These are phyloP conservation scores for Chloroclysta siterata DNA, from an alignment of 2,888 invertebrate species.

Conservation along the genomic window DNA sequence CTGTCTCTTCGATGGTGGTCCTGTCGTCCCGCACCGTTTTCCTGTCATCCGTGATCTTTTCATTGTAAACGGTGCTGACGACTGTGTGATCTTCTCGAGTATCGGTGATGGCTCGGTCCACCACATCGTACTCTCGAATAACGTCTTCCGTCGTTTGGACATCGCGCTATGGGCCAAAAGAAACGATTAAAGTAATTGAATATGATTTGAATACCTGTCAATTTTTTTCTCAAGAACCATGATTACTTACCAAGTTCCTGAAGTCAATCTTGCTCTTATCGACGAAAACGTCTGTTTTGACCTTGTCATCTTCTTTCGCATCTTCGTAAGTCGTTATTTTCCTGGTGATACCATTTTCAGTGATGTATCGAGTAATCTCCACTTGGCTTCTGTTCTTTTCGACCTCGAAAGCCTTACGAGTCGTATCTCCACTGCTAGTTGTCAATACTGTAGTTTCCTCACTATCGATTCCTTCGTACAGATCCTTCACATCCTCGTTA, in stretches of 20 bases:
- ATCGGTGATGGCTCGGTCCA: slow-evolving; percentile 80
- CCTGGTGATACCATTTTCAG: slow-evolving; percentile 77
- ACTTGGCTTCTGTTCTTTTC: slow-evolving; percentile 80
- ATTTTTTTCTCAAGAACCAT: neutral
- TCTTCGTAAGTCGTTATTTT: slow-evolving; percentile 82
- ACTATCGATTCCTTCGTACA: slow-evolving; percentile 76
- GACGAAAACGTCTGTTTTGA: slow-evolving; percentile 80
- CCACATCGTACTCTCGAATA: slow-evolving; percentile 78
- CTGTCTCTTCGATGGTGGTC: slow-evolving; percentile 67
- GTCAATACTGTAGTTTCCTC: slow-evolving; percentile 71
- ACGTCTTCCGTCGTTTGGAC: slow-evolving; percentile 80
- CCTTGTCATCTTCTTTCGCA: slow-evolving; percentile 79
- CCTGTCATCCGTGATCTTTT: slow-evolving; percentile 74
- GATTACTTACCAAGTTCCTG: slow-evolving; percentile 79
- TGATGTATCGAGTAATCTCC: slow-evolving; percentile 79
- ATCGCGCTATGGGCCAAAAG: slow-evolving; percentile 69
- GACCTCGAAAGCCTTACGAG: slow-evolving; percentile 76
- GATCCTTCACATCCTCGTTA: slow-evolving; percentile 85
- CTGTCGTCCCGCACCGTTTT: slow-evolving; percentile 79
- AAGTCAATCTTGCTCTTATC: slow-evolving; percentile 82
- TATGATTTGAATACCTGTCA: neutral
- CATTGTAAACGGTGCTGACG: slow-evolving; percentile 78
- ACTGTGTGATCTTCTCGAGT: slow-evolving; percentile 68
- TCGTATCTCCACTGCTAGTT: slow-evolving; percentile 68
- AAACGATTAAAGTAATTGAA: neutral